phyloP scores from a whole-genome alignment of 2,113 vertebrate genomes.

The Picathartes gymnocephalus region DNA sequence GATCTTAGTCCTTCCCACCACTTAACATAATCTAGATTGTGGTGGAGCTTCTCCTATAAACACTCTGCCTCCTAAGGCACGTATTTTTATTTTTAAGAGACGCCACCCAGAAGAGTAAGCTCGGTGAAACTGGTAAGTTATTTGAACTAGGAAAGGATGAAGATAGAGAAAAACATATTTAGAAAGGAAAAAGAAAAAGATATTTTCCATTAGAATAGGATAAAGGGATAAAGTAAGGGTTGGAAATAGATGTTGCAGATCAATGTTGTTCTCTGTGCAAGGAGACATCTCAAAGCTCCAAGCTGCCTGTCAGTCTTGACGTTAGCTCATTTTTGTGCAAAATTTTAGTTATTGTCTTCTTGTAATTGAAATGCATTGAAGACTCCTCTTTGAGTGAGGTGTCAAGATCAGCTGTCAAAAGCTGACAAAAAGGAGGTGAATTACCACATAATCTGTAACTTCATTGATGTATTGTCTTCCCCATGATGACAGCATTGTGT shows the following conservation, averaged over 20 bases:
- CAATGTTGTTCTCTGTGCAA: not conserved
- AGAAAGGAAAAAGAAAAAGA: not conserved
- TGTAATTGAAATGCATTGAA: not conserved
- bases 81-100: not conserved
- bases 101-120: not conserved
- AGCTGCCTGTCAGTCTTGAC: not conserved
- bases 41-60: constrained; percentile 32
- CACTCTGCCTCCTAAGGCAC: not conserved
- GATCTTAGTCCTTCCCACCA: constrained; percentile 40
- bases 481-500: not conserved
- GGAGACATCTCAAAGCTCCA: not conserved
- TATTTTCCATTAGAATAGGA: not conserved
- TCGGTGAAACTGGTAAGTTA: not conserved
- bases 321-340: not conserved
- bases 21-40: constrained; percentile 19
- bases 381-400: not conserved
- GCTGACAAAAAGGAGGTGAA: not conserved
- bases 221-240: not conserved
- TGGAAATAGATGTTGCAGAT: constrained; percentile 3
- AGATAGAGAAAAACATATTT: not conserved
- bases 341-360: not conserved
- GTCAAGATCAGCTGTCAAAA: constrained; percentile 16
- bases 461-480: not conserved
- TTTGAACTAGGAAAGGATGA: not conserved
- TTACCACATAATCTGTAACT: not conserved